A percentile compares a stretch with the other conserved stretches of the same genome.
phyloP scores from a whole-genome alignment of 2,797 vertebrate species.

The Mormyrus hasselquistii region DNA sequence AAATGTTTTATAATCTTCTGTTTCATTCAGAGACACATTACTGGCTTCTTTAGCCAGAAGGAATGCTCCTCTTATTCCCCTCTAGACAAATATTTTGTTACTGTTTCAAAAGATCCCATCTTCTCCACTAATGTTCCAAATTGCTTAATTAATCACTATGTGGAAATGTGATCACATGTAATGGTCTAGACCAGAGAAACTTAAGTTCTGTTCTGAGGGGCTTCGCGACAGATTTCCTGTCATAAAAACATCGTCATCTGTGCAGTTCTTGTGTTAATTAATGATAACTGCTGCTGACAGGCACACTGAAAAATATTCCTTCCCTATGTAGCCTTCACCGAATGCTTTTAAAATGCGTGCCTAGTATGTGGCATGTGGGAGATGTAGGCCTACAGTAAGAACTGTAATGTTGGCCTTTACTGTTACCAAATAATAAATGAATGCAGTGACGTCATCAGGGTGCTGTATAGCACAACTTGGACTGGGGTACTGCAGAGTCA shows the following conservation, averaged over 20 bases:
- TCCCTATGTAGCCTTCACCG: neutral
- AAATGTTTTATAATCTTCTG: conserved; percentile 74
- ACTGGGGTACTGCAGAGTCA: neutral
- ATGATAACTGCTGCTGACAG: neutral
- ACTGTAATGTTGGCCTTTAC: neutral
- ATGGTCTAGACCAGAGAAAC: neutral
- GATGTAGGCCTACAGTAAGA: neutral
- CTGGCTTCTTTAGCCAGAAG: conserved; percentile 83
- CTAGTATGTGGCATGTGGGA: neutral
- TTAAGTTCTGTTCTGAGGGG: neutral
- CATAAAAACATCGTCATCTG: neutral
- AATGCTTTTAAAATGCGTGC: neutral
- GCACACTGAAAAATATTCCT: neutral
- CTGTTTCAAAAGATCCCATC: conserved; percentile 34
- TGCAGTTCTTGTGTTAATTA: neutral
- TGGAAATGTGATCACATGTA: neutral
- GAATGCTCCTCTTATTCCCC: conserved; percentile 82
- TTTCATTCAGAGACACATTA: conserved; percentile 83
- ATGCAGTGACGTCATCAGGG: neutral
- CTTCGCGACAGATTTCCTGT: neutral
- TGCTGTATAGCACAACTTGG: neutral
- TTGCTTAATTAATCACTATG: neutral
- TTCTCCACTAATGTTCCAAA: conserved; percentile 53
- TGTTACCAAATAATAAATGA: neutral
- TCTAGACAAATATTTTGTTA: conserved; percentile 69